Evolutionary conservation across 2,888 invertebrate genomes (phyloP).

Genomic region (Miltochrista miniata): DNA sequence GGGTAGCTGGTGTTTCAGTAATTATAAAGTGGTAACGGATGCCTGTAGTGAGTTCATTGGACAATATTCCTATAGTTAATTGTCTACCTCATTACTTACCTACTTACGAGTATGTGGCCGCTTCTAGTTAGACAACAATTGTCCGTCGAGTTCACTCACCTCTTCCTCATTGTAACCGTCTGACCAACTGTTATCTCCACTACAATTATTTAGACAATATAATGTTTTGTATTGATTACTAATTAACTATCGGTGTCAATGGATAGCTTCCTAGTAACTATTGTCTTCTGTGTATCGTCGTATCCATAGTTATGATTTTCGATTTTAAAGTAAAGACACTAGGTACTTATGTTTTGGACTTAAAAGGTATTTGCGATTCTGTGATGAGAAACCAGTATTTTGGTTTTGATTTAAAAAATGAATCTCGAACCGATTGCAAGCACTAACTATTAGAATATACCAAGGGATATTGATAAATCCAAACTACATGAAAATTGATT

Average conservation of each 20-base stretch:
- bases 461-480: too few relatives aligned
- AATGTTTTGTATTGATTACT: slow-evolving; percentile 9
- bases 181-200: slow-evolving; percentile 28
- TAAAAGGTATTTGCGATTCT: too few relatives aligned
- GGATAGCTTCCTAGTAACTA: too few relatives aligned
- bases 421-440: too few relatives aligned
- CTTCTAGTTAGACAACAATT: slow-evolving; percentile 44
- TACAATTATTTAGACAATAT: slow-evolving; percentile 14
- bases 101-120: slow-evolving; percentile 35
- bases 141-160: slow-evolving; percentile 52
- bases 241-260: background rate
- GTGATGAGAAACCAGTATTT: too few relatives aligned
- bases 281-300: too few relatives aligned
- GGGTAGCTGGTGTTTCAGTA: background rate
- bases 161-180: slow-evolving; percentile 37
- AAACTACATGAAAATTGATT: too few relatives aligned
- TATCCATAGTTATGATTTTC: too few relatives aligned
- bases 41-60: slow-evolving; percentile 15
- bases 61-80: slow-evolving; percentile 36
- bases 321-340: too few relatives aligned
- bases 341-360: too few relatives aligned
- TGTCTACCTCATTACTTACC: slow-evolving; percentile 46
- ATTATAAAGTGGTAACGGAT: background rate
- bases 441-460: too few relatives aligned
- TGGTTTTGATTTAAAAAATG: too few relatives aligned